These are phyloP conservation scores for Torymus texanus DNA, from an alignment of 2,888 invertebrate genomes.

Conservation along the genomic window DNA sequence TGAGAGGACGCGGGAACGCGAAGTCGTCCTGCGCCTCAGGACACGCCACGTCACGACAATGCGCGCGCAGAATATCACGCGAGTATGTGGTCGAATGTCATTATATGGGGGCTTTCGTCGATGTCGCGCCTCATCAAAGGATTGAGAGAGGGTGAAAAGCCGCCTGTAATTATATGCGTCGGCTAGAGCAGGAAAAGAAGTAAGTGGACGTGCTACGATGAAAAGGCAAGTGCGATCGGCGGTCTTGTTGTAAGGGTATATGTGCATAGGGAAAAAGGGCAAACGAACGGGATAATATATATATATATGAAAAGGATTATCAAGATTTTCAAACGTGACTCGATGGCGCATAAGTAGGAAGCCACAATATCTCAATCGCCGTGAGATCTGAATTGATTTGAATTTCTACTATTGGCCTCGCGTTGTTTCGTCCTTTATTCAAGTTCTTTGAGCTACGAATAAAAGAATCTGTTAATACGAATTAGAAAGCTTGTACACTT, in stretches of 20 bases:
- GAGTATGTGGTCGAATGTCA: too few species aligned
- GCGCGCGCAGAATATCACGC: too few species aligned
- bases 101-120: too few species aligned
- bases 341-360: conserved; percentile 13
- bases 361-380: conserved; percentile 25
- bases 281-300: neutral
- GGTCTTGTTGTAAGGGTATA: neutral
- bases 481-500: too few species aligned
- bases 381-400: conserved; percentile 20
- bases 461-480: neutral
- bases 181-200: conserved; percentile 11
- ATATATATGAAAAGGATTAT: conserved; percentile 34
- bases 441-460: neutral
- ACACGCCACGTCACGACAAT: too few species aligned
- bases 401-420: conserved; percentile 4
- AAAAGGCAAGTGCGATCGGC: conserved; percentile 32
- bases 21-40: neutral
- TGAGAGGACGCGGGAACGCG: neutral
- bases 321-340: conserved; percentile 50
- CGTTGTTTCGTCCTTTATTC: neutral
- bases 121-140: neutral
- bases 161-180: conserved; percentile 5
- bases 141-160: neutral
- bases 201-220: conserved; percentile 32
- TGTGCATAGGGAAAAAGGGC: neutral